A percentile compares a stretch with the other conserved stretches of the same genome.
phyloP scores from a whole-genome alignment of 2,888 invertebrate species.

The Bellardia pandia region DNA sequence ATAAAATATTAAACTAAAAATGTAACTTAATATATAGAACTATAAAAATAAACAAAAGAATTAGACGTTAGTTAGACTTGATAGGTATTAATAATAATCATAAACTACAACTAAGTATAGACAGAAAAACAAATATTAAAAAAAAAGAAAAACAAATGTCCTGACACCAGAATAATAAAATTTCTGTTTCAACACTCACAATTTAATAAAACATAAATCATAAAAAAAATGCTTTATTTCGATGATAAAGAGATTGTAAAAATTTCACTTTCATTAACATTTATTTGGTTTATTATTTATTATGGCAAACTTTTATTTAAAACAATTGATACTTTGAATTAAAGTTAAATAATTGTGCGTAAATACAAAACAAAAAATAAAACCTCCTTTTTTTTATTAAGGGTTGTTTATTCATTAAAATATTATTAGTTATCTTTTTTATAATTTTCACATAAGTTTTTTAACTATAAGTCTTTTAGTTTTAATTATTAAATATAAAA shows the following conservation, averaged over 20 bases:
- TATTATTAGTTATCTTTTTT: conserved; percentile 50
- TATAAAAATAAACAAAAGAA: conserved; percentile 34
- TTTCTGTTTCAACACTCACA: background rate
- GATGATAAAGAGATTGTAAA: too few relatives aligned
- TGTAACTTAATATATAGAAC: conserved; percentile 47
- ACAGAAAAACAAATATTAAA: conserved; percentile 15
- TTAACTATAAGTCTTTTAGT: conserved; percentile 53
- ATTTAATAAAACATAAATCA: background rate
- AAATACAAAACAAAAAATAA: conserved; percentile 4
- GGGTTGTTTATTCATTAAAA: conserved; percentile 28
- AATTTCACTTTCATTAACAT: background rate
- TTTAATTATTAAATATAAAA: conserved; percentile 35
- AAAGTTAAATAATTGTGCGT: background rate
- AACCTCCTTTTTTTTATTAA: conserved; percentile 38
- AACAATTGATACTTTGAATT: background rate
- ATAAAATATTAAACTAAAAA: conserved; percentile 22
- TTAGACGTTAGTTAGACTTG: conserved; percentile 57
- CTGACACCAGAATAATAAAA: conserved; percentile 31
- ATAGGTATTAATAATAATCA: conserved; percentile 55
- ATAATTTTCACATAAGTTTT: conserved; percentile 43
- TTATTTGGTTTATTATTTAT: conserved; percentile 20
- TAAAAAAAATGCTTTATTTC: background rate
- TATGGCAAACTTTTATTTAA: background rate
- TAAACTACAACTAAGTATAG: conserved; percentile 31
- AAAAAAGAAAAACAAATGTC: conserved; percentile 26